Evolutionary conservation across 2,888 invertebrate species (phyloP).

Genomic region (Scaptomyza flava): DNA sequence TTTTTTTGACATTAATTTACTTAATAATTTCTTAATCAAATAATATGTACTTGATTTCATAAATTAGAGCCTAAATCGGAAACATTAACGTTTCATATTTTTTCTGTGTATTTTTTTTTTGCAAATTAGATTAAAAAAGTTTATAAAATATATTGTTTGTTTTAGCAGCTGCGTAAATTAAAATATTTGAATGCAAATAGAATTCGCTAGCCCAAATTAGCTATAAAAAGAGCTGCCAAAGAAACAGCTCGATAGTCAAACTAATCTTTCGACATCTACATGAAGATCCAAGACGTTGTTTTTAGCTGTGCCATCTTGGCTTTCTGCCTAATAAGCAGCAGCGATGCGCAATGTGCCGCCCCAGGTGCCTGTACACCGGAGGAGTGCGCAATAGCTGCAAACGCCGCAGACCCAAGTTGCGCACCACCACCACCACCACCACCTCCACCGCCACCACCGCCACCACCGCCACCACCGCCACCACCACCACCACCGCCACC

Average conservation of each 20-base stretch:
- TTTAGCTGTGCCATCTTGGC: slow-evolving; percentile 13
- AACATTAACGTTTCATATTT: no score
- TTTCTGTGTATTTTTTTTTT: no score
- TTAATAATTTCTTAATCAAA: no score
- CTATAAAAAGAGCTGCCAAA: slow-evolving; percentile 13
- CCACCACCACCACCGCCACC: no score
- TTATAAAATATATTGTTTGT: slow-evolving; percentile 3
- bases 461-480: no score
- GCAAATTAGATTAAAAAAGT: background rate
- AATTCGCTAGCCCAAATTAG: background rate
- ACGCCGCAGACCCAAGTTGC: background rate
- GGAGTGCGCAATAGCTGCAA: background rate
- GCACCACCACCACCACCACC: no score
- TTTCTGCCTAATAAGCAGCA: slow-evolving; percentile 2
- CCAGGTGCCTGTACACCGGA: slow-evolving; percentile 1
- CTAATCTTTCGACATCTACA: background rate
- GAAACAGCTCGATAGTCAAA: background rate
- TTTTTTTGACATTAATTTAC: no score
- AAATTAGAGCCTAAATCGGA: no score
- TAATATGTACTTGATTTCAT: no score
- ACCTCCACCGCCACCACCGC: no score
- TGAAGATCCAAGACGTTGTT: slow-evolving; percentile 3
- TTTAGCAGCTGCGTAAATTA: background rate
- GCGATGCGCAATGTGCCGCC: background rate
- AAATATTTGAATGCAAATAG: background rate